Conservation (phyloP, 2,797 vertebrate species). For the Odontamblyopus rebecca region DNA sequence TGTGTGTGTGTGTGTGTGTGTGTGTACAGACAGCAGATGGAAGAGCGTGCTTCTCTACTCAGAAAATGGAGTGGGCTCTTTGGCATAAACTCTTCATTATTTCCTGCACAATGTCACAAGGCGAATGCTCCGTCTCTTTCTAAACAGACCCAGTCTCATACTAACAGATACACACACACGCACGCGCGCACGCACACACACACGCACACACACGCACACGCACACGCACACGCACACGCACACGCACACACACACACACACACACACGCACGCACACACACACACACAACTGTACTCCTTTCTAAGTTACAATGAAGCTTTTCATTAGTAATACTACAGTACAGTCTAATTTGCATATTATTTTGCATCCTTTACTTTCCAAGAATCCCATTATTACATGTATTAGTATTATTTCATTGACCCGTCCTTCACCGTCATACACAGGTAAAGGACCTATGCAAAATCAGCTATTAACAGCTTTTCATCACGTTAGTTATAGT, state of each 20-base stretch:
- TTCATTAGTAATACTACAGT: too few species aligned
- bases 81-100: slow-evolving; percentile 37
- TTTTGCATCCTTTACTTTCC: too few species aligned
- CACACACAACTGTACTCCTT: too few species aligned
- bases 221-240: slow-evolving; percentile 7
- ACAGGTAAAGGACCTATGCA: too few species aligned
- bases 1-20: neutral
- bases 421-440: too few species aligned
- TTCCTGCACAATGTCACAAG: neutral
- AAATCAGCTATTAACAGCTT: too few species aligned
- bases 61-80: neutral
- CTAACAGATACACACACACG: slow-evolving; percentile 20
- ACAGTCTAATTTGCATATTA: too few species aligned
- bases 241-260: slow-evolving; percentile 7
- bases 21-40: neutral
- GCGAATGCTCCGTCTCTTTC: neutral
- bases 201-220: slow-evolving; percentile 7
- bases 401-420: too few species aligned
- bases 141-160: neutral
- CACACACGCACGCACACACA: neutral
- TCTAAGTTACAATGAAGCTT: too few species aligned
- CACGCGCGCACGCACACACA: neutral
- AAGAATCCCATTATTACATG: too few species aligned
- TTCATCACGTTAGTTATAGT: too few species aligned
- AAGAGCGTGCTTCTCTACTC: neutral